A percentile compares a stretch with the other conserved stretches of the same genome.
These are phyloP conservation scores for Leucoraja erinaceus DNA, from an alignment of 2,113 vertebrate species.

Conservation along the genomic window DNA sequence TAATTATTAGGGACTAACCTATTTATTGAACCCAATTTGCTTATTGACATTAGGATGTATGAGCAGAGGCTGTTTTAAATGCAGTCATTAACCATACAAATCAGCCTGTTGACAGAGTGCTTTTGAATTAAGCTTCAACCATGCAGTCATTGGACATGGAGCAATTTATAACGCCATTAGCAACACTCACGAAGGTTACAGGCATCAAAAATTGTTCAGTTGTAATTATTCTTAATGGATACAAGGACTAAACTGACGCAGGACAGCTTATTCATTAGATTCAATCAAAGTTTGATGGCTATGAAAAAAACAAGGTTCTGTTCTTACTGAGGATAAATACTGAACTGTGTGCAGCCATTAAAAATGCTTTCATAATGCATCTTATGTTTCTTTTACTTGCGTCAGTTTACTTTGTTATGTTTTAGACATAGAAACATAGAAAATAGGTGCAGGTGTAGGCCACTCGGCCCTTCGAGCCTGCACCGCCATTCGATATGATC, in stretches of 20 bases:
- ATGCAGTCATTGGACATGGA: constrained; percentile 97
- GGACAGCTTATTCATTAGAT: constrained; percentile 99
- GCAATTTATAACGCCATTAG: constrained; percentile 99
- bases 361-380: background rate
- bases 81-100: constrained; percentile 99
- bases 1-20: constrained; percentile 99
- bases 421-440: too few relatives aligned
- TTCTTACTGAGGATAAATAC: constrained; percentile 31
- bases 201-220: constrained; percentile 99
- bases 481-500: too few relatives aligned
- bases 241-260: constrained; percentile 95
- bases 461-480: too few relatives aligned
- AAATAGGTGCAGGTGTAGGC: too few relatives aligned
- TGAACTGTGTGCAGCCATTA: constrained; percentile 4
- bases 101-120: constrained; percentile 99
- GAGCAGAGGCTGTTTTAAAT: constrained; percentile 98
- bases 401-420: background rate
- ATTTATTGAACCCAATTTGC: constrained; percentile 96
- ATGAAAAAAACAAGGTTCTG: constrained; percentile 46
- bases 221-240: constrained; percentile 99
- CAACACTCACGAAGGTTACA: constrained; percentile 99
- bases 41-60: constrained; percentile 98
- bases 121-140: constrained; percentile 99
- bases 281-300: constrained; percentile 94
- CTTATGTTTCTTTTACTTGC: background rate